Percentiles rank a stretch among this genome's conserved stretches.
Conservation (phyloP, 2,888 invertebrate species). For the Craniophora ligustri region DNA sequence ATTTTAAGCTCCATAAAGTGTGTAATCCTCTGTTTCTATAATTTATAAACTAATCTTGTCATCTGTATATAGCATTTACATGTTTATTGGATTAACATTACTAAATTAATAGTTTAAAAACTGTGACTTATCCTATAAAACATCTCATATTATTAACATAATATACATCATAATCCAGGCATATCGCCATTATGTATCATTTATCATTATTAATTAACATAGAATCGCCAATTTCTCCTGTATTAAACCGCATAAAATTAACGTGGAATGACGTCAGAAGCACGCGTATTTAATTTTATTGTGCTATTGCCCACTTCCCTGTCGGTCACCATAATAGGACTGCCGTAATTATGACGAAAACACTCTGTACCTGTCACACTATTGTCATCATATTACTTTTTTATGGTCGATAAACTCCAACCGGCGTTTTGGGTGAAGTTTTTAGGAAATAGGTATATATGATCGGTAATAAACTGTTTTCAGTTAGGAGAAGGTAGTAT, state of each 20-base stretch:
- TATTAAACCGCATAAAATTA: conserved; percentile 18
- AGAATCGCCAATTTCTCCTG: conserved; percentile 19
- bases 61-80: background rate
- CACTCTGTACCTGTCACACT: no score
- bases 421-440: background rate
- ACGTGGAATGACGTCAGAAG: conserved; percentile 43
- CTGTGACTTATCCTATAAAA: conserved; percentile 1
- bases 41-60: background rate
- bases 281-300: conserved; percentile 56
- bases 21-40: conserved; percentile 26
- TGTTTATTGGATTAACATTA: conserved; percentile 2
- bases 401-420: background rate
- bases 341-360: conserved; percentile 24
- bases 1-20: conserved; percentile 24
- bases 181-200: background rate
- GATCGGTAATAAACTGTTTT: no score
- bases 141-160: background rate
- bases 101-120: conserved; percentile 16
- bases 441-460: background rate
- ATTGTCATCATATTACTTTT: no score
- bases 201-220: background rate
- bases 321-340: conserved; percentile 32
- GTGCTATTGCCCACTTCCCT: conserved; percentile 59
- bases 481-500: conserved; percentile 5
- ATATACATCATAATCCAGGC: background rate